phyloP scores from a whole-genome alignment of 30 jellyfish, hydroid and myxozoan genomes.

The Euphysa ruthae region DNA sequence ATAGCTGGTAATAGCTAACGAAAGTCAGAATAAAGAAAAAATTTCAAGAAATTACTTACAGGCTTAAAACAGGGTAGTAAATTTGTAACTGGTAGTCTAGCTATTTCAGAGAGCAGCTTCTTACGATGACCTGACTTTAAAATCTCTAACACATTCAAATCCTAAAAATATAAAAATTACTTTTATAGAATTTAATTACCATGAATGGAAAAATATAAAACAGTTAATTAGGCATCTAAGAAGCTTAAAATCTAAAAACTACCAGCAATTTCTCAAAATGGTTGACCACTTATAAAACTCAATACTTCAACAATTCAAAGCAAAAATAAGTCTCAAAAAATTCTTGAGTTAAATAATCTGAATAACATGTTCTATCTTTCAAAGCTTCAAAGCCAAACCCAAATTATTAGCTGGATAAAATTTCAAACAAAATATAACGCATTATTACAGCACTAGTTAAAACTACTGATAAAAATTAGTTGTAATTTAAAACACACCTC shows the following conservation, averaged over 20 bases:
- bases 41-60: no score
- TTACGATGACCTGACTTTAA: conserved; percentile 89
- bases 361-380: not conserved
- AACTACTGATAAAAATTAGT: not conserved
- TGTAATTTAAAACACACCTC: conserved; percentile 46
- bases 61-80: conserved; percentile 73
- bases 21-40: no score
- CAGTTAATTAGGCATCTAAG: no score
- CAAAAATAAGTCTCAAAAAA: no score
- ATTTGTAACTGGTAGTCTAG: conserved; percentile 59
- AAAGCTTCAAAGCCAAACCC: not conserved
- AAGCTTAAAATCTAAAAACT: no score
- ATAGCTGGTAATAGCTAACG: no score
- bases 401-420: not conserved
- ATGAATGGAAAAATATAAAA: no score
- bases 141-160: conserved; percentile 51
- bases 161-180: conserved; percentile 45
- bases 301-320: no score
- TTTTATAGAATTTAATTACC: no score
- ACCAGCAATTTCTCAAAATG: no score
- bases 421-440: not conserved
- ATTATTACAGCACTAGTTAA: not conserved
- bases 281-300: no score
- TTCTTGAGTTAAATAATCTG: no score
- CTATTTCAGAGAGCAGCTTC: conserved; percentile 72